These are phyloP conservation scores for Gavia stellata DNA, from an alignment of 2,113 vertebrate species.

Conservation along the genomic window DNA sequence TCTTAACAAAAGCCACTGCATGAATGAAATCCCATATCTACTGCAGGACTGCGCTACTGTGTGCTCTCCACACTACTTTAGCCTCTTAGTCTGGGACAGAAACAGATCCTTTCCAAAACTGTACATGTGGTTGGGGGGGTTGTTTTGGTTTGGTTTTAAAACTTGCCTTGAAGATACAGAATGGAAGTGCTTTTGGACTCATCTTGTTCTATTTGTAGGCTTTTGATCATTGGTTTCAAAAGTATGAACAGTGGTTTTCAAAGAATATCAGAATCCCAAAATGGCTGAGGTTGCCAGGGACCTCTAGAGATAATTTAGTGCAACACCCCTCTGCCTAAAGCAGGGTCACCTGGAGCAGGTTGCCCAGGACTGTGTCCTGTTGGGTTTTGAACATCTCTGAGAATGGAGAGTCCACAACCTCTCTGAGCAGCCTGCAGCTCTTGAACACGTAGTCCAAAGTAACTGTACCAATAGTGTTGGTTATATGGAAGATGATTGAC, in stretches of 20 bases:
- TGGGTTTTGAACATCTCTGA: neutral
- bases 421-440: neutral
- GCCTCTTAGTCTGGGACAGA: too few relatives aligned
- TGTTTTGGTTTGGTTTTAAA: neutral
- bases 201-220: neutral
- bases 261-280: neutral
- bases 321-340: neutral
- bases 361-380: neutral
- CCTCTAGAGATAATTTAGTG: neutral
- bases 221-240: neutral
- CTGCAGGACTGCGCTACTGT: neutral
- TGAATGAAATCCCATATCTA: rapidly evolving
- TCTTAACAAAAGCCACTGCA: neutral
- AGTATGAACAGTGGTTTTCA: neutral
- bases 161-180: neutral
- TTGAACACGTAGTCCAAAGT: neutral
- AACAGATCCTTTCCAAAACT: neutral
- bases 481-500: neutral
- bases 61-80: neutral
- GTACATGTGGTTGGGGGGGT: too few relatives aligned
- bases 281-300: neutral
- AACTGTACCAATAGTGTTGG: neutral
- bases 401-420: neutral
- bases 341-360: neutral
- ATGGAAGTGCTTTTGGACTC: neutral